Evolutionary conservation across 1,140 invertebrate genomes (phyloP), one percentile per base, ranked within the genome.

Genomic region (Drosophila equinoxialis): DNA sequence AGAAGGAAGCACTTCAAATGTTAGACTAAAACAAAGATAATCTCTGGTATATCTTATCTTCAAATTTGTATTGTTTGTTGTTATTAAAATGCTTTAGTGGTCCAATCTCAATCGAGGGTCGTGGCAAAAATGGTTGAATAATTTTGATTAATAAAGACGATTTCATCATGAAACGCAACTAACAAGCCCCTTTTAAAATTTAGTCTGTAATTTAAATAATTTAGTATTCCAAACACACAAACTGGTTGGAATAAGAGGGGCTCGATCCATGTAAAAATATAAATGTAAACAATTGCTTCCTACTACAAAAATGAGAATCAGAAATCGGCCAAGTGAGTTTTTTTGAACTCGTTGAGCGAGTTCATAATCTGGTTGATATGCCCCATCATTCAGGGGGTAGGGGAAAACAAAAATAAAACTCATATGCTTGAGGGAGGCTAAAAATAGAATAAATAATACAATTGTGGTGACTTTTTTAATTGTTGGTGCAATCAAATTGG

Each of bases 371-470:
- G 11, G 0, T 51, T 51, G 45, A 51, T 51, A 23, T 51, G 45
- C 17, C 45, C 20, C 20, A 10, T 11, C 45, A 23, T 23, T 51
- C 0, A 4, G 10, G 17, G 20, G 8, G 17, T 51, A 39, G 17
- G 10, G 17, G 1, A 11, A 8, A 51, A 69, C 55, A 74, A 85
- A 71, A 75, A 81, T 62, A 39, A 57, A 78, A 72, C 78, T 74
- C 7, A 11, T 20, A 23, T 51, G 45, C 17, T 51, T 6, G 30
- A 30, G 3, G 8, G 10, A 51, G 20, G 17, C 45, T 51, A 51
- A 51, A 51, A 51, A 51, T 51, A 51, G 45, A 51, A 51, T 14
- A 10, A 51, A 51, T 23, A 23, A 51, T 51, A 23, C 11, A 39
- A 39, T 51, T 23, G 17, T 11, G 45, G 17, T 10, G 45, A 3